Base-by-base conservation (phyloP, 2,888 invertebrate species). In the Adineta ricciae region DNA sequence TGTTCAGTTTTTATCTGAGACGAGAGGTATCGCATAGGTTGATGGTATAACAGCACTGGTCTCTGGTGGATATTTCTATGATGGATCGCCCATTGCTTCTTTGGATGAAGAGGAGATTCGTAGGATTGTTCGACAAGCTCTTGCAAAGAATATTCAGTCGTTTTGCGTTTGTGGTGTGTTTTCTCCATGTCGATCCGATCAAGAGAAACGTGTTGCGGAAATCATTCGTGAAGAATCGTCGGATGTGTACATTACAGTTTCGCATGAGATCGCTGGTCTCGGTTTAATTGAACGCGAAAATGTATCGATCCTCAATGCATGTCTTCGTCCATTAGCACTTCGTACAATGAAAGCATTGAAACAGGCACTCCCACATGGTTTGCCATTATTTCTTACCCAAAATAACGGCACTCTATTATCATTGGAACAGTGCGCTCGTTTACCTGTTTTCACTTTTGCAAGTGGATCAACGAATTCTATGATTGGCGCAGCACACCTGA, bases 391-490 rank as follows among this genome's bases (percentile, higher is more conserved):
- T 85, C 87, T 90, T 27, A 89, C 90, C 0, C 89, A 89, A 84
- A 90, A 89, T 86, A 89, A 89, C 84, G 90, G 90, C 7, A 90
- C 89, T 0, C 85, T 89, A n/a, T 87, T 89, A 83, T 88, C 87
- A 64, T 87, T 88, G 52, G 87, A 88, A 8, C 86, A 87, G 21
- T 88, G 88, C 0, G 82, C 88, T 41, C 72, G 87, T 14, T 87
- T 86, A 54, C 90, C 90, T 0, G 88, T 90, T 0, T 86, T 87
- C 21, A 89, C 89, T 0, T 89, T 89, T 86, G 88, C 89, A 9
- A 89, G 89, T 9, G 90, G 90, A 32, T 88, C 89, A 3, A 90
- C 89, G 27, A 90, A 90, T 87, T 89, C 89, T 86, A 90, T 90
- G 89, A 86, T 89, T 32, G 90, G 90, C 19, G 89, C 90, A 2